phyloP scores from a whole-genome alignment of 2,797 vertebrate genomes.

The Neosalanx taihuensis region DNA sequence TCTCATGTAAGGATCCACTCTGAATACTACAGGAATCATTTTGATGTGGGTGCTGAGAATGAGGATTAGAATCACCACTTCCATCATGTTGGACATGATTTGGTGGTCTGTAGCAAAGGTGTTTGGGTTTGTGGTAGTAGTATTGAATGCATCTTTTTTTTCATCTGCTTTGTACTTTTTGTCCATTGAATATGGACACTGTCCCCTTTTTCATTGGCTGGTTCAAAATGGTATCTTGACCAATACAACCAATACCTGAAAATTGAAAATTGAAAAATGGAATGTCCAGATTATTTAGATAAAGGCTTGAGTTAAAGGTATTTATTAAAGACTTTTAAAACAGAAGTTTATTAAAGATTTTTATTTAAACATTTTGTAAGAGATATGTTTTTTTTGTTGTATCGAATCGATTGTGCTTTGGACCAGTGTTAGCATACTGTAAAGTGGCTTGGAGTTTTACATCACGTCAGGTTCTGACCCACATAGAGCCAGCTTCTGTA shows the following conservation, averaged over 20 bases:
- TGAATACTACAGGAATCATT: no score
- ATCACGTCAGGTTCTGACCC: constrained; percentile 32
- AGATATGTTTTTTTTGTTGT: constrained; percentile 10
- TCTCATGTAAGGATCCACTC: background rate
- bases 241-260: background rate
- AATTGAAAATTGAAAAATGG: constrained; percentile 25
- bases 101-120: background rate
- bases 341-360: constrained; percentile 25
- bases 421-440: constrained; percentile 11
- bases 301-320: constrained; percentile 36
- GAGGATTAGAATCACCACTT: constrained; percentile 16
- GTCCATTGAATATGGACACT: background rate
- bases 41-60: constrained; percentile 29
- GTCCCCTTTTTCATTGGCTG: background rate
- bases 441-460: constrained; percentile 29
- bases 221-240: background rate
- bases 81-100: constrained; percentile 19
- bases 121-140: constrained; percentile 28
- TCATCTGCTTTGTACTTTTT: background rate
- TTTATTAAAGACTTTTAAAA: constrained; percentile 44
- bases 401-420: constrained; percentile 26
- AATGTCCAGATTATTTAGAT: constrained; percentile 42
- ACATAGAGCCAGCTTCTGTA: constrained; percentile 21
- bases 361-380: background rate
- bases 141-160: constrained; percentile 62